Conservation (phyloP, 2,888 invertebrate genomes). For the Microctonus hyperodae region DNA sequence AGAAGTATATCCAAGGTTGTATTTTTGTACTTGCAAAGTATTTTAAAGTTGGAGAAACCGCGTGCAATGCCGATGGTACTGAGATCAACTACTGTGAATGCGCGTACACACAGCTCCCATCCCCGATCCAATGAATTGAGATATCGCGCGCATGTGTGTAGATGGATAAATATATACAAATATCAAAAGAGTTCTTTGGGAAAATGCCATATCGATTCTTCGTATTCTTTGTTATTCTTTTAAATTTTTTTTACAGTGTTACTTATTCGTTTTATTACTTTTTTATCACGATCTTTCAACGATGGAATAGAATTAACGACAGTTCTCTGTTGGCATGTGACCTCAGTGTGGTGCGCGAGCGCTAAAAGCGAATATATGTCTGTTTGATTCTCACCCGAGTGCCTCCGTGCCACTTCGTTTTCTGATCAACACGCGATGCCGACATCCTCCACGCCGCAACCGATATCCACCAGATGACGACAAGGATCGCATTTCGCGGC, state of each 20-base stretch:
- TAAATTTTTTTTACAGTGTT: background rate
- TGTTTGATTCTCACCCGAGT: conserved; percentile 26
- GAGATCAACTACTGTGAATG: conserved; percentile 14
- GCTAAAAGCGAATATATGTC: conserved; percentile 11
- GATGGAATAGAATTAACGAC: conserved; percentile 1
- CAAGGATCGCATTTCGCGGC: conserved; percentile 25
- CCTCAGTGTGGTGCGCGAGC: background rate
- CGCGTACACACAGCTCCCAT: background rate
- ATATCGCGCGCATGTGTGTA: conserved; percentile 14
- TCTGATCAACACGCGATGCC: conserved; percentile 20
- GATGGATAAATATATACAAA: background rate
- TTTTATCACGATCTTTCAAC: conserved; percentile 2
- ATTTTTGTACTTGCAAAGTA: conserved; percentile 13
- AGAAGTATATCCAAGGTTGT: background rate
- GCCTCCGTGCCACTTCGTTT: conserved; percentile 29
- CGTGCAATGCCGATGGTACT: conserved; percentile 25
- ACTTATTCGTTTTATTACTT: background rate
- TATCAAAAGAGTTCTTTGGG: background rate
- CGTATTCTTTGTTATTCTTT: background rate
- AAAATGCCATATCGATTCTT: conserved; percentile 9
- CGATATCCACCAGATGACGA: conserved; percentile 20
- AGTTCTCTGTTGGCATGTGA: conserved; percentile 10
- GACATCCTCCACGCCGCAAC: conserved; percentile 19
- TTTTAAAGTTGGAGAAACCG: conserved; percentile 14
- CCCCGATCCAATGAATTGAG: conserved; percentile 13